Evolutionary conservation across 2,113 vertebrate genomes (phyloP).

Genomic region (Megaceryle torquata): DNA sequence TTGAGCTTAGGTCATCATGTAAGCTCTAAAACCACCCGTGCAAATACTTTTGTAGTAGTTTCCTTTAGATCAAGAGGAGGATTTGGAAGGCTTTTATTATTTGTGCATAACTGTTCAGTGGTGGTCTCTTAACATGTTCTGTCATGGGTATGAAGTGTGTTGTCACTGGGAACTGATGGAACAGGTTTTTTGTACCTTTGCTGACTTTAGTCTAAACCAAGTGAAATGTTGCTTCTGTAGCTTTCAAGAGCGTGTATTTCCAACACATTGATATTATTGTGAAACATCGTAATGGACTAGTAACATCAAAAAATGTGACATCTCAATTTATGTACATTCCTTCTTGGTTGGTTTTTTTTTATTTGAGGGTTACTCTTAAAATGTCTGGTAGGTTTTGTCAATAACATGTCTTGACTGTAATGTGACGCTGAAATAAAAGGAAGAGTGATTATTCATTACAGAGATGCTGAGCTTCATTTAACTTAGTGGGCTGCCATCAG

Average conservation of each 20-base stretch:
- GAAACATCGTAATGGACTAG: conserved; percentile 2
- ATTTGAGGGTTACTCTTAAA: conserved; percentile 39
- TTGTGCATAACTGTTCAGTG: background rate
- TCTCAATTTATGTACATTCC: conserved; percentile 41
- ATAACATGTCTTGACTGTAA: conserved; percentile 69
- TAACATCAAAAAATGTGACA: conserved; percentile 25
- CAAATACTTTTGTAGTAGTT: background rate
- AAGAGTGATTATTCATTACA: conserved; percentile 61
- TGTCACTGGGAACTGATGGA: background rate
- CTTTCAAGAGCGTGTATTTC: conserved; percentile 34
- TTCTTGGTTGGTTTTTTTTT: background rate
- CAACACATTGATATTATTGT: conserved; percentile 11
- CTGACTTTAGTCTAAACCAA: conserved; percentile 10
- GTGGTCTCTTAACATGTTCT: background rate
- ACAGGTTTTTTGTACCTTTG: background rate
- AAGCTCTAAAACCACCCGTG: background rate
- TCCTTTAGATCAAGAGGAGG: background rate
- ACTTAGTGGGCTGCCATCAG: background rate
- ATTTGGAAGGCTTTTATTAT: background rate
- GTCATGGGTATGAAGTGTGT: background rate
- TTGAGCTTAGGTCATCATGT: background rate
- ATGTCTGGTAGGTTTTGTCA: conserved; percentile 69
- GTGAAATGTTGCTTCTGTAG: conserved; percentile 9
- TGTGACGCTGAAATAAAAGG: conserved; percentile 72
- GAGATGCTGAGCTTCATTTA: conserved; percentile 59